A percentile compares a stretch with the other conserved stretches of the same genome.
Conservation (phyloP, 1,140 invertebrate species). For the Cylas formicarius region DNA sequence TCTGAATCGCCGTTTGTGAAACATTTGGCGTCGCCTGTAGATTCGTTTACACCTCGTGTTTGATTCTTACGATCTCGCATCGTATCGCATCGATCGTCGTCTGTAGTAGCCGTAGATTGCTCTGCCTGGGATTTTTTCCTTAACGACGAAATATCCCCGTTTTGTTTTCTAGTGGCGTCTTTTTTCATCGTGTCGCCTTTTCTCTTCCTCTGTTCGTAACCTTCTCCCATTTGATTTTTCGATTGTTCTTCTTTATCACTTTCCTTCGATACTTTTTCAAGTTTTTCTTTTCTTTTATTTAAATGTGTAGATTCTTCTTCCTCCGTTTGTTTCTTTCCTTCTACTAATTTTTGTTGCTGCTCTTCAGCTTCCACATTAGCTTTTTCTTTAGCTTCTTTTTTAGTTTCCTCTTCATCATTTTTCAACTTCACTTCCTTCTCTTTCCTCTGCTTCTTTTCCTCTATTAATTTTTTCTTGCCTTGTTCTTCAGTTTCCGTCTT, state of each 20-base stretch:
- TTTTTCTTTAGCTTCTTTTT: conserved; percentile 4
- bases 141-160: conserved; percentile 19
- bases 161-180: conserved; percentile 17
- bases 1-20: too few relatives aligned
- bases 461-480: conserved; percentile 21
- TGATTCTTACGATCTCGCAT: conserved; percentile 16
- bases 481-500: conserved; percentile 6
- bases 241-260: conserved; percentile 14
- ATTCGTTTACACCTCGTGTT: conserved; percentile 20
- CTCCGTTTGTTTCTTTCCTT: conserved; percentile 5
- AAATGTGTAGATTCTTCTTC: conserved; percentile 11
- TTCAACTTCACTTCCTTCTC: conserved; percentile 1
- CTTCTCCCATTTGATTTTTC: too few relatives aligned
- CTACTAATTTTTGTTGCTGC: neutral
- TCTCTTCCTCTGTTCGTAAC: too few relatives aligned
- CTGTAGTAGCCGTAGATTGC: neutral
- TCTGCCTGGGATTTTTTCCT: conserved; percentile 18
- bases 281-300: conserved; percentile 19
- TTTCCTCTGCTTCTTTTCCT: conserved; percentile 8
- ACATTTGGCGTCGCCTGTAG: too few relatives aligned
- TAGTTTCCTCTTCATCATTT: neutral
- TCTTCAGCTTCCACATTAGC: conserved; percentile 6
- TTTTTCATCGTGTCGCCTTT: conserved; percentile 5
- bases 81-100: conserved; percentile 31
- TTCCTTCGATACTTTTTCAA: conserved; percentile 24